These are phyloP conservation scores for Leptinotarsa lineolata DNA, from an alignment of 1,140 invertebrate genomes.

Conservation along the genomic window DNA sequence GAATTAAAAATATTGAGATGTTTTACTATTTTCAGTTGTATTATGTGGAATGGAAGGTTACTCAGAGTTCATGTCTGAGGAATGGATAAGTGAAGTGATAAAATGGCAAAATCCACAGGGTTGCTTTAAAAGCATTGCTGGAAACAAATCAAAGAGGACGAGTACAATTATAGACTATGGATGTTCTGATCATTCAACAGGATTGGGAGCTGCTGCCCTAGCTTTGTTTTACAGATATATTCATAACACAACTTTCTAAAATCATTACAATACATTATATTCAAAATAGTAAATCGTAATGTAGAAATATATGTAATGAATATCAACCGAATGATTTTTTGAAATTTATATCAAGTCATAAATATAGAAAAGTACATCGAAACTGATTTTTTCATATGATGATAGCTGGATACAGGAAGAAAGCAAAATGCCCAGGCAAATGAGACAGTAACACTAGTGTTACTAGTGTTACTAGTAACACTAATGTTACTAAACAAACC, in stretches of 20 bases:
- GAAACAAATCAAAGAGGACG: slow-evolving; percentile 21
- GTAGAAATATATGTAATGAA: too few species aligned
- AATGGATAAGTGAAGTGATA: slow-evolving; percentile 25
- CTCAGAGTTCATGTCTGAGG: slow-evolving; percentile 25
- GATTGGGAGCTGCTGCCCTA: slow-evolving; percentile 30
- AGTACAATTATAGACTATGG: slow-evolving; percentile 30
- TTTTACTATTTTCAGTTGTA: slow-evolving; percentile 24
- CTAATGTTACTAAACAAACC: too few species aligned
- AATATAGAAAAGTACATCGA: too few species aligned
- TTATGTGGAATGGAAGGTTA: slow-evolving; percentile 35
- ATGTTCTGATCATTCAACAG: slow-evolving; percentile 37
- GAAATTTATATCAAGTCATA: too few species aligned
- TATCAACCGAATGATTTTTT: too few species aligned
- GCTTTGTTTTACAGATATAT: slow-evolving; percentile 30
- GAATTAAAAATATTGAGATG: background rate
- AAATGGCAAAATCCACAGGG: slow-evolving; percentile 33
- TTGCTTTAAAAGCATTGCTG: slow-evolving; percentile 28
- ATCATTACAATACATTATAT: too few species aligned
- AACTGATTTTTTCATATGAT: too few species aligned
- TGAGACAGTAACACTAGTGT: too few species aligned
- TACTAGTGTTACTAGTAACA: too few species aligned
- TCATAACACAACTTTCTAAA: background rate
- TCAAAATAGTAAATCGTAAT: too few species aligned
- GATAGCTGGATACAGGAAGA: too few species aligned
- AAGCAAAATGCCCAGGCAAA: too few species aligned